Conservation (phyloP, 1,140 invertebrate genomes). For the Eriocheir sinensis region DNA sequence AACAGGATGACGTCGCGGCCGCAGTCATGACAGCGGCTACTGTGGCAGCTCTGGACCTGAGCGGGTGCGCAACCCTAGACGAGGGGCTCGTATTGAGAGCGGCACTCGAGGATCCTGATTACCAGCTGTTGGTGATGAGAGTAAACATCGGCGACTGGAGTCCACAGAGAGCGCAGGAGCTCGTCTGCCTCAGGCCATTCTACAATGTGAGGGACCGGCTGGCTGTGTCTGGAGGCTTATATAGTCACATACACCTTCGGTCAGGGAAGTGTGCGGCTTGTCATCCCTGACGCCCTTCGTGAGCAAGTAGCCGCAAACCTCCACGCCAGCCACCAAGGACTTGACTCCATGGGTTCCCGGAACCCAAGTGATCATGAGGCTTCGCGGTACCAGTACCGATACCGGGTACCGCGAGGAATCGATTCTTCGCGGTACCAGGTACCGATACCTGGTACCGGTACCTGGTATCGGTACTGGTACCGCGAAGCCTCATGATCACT, state of each 20-base stretch:
- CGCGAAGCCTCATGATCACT: too few species aligned
- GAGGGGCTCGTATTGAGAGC: background rate
- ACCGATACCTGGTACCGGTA: too few species aligned
- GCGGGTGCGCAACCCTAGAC: too few species aligned
- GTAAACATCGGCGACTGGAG: background rate
- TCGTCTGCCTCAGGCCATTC: background rate
- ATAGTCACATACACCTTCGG: background rate
- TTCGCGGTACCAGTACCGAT: too few species aligned
- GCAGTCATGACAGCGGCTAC: background rate
- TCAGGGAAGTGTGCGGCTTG: background rate
- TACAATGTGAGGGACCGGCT: slow-evolving; percentile 31
- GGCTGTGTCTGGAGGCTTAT: background rate
- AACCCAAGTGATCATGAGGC: too few species aligned
- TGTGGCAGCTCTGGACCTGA: background rate
- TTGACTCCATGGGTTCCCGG: slow-evolving; percentile 39
- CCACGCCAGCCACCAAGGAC: slow-evolving; percentile 33
- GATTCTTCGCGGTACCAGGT: too few species aligned
- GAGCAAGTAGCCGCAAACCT: background rate
- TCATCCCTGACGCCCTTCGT: slow-evolving; percentile 18
- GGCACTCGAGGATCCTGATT: background rate
- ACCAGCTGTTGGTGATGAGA: background rate
- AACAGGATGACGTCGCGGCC: background rate
- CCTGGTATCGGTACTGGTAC: too few species aligned
- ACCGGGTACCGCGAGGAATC: too few species aligned
- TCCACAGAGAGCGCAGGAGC: background rate